phyloP scores from a whole-genome alignment of 2,888 invertebrate species.

The Strigamia crassipes region DNA sequence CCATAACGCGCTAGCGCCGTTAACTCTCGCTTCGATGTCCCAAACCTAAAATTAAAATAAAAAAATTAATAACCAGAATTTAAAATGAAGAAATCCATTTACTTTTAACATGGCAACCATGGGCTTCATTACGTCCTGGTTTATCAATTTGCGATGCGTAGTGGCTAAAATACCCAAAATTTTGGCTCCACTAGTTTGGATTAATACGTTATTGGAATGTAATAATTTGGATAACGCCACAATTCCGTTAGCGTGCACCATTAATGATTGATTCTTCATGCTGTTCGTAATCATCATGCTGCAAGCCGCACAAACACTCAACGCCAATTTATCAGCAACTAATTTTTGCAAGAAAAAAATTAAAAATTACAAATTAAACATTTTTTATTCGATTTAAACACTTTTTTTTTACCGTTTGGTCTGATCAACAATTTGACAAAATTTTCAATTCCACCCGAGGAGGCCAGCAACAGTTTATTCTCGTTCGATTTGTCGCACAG shows the following conservation, averaged over 20 bases:
- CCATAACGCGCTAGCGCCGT: conserved; percentile 44
- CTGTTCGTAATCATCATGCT: neutral
- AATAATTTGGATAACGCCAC: conserved; percentile 30
- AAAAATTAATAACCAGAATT: neutral
- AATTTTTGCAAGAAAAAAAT: neutral
- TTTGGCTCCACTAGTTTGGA: conserved; percentile 36
- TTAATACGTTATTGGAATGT: neutral
- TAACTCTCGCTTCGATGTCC: conserved; percentile 45
- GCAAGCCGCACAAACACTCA: neutral
- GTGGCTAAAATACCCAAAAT: conserved; percentile 43
- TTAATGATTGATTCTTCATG: neutral
- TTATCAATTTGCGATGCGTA: conserved; percentile 44
- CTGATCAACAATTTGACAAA: conserved; percentile 19
- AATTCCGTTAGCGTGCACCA: conserved; percentile 43
- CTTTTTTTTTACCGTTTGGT: conserved; percentile 5
- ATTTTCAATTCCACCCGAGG: neutral
- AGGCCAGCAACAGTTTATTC: neutral
- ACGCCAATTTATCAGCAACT: conserved; percentile 10
- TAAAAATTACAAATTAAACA: neutral
- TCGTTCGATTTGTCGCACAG: neutral
- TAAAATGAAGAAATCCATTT: neutral
- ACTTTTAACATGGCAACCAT: conserved; percentile 47
- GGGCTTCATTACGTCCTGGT: conserved; percentile 43
- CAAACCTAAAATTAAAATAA: conserved; percentile 23
- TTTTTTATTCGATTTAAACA: neutral